Evolutionary conservation across 2,797 vertebrate species (phyloP).

Genomic region (Euthynnus affinis): DNA sequence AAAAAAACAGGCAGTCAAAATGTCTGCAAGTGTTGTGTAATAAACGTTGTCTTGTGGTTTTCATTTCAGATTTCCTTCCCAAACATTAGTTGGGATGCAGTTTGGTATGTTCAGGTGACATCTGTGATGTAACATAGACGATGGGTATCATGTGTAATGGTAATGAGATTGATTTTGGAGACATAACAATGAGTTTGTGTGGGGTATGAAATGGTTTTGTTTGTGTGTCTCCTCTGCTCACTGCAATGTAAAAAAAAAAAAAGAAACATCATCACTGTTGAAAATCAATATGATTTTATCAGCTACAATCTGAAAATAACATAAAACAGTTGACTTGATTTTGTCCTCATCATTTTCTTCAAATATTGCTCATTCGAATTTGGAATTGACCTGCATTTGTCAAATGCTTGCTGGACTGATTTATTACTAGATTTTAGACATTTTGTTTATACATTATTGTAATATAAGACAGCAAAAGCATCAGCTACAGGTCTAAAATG

Average conservation of each 20-base stretch:
- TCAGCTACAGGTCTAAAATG: background rate
- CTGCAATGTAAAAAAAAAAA: too few relatives aligned
- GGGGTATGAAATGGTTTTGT: background rate
- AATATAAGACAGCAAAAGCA: background rate
- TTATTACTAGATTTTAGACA: background rate
- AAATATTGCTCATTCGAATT: background rate
- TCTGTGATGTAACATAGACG: constrained; percentile 37
- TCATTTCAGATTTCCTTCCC: constrained; percentile 14
- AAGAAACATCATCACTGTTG: background rate
- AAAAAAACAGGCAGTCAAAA: constrained; percentile 44
- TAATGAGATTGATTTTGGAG: constrained; percentile 21
- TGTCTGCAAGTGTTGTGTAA: constrained; percentile 32
- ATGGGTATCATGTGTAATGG: constrained; percentile 21
- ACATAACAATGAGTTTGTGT: background rate
- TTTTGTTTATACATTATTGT: too few relatives aligned
- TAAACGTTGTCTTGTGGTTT: constrained; percentile 29
- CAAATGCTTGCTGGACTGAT: background rate
- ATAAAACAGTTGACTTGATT: too few relatives aligned
- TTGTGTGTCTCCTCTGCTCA: background rate
- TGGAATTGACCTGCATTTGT: background rate
- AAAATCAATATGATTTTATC: background rate
- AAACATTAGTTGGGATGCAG: constrained; percentile 26
- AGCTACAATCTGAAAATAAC: too few relatives aligned
- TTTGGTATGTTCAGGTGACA: constrained; percentile 23
- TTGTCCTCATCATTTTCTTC: background rate